These are phyloP conservation scores for Tetrax tetrax DNA, from an alignment of 2,113 vertebrate species.

Conservation along the genomic window DNA sequence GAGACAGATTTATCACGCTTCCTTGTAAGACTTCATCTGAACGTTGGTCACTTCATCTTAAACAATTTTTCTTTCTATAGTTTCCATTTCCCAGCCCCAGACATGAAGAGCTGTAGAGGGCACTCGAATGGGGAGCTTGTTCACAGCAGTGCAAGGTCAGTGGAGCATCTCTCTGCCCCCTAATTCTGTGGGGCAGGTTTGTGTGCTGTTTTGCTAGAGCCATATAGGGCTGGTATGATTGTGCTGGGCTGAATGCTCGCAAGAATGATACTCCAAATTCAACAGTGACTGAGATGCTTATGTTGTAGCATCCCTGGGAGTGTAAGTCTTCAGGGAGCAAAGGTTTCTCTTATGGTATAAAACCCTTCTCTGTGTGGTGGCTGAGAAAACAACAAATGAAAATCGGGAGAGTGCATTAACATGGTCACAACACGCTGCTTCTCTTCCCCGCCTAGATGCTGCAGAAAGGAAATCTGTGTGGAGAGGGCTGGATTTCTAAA, in stretches of 20 bases:
- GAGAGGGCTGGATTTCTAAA: not conserved
- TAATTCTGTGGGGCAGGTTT: not conserved
- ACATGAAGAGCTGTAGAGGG: not conserved
- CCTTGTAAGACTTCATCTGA: not conserved
- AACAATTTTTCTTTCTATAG: not conserved
- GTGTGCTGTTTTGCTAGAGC: not conserved
- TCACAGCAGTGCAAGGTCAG: rapidly evolving
- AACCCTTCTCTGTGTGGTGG: not conserved
- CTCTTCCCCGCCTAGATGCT: not conserved
- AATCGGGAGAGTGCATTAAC: not conserved
- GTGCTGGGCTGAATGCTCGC: not conserved
- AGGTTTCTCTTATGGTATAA: not conserved
- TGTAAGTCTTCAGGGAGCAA: not conserved
- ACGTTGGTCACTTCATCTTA: not conserved
- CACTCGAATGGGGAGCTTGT: rapidly evolving
- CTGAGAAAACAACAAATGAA: not conserved
- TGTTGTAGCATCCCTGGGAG: not conserved
- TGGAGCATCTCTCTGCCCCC: not conserved
- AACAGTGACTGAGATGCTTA: not conserved
- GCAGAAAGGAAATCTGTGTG: not conserved
- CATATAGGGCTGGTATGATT: not conserved
- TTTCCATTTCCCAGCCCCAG: not conserved
- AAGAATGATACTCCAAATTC: not conserved
- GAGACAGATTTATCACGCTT: not conserved
- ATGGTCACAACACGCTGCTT: not conserved